These are phyloP conservation scores for Eretmochelys imbricata DNA, from an alignment of 2,113 vertebrate genomes.

Conservation along the genomic window DNA sequence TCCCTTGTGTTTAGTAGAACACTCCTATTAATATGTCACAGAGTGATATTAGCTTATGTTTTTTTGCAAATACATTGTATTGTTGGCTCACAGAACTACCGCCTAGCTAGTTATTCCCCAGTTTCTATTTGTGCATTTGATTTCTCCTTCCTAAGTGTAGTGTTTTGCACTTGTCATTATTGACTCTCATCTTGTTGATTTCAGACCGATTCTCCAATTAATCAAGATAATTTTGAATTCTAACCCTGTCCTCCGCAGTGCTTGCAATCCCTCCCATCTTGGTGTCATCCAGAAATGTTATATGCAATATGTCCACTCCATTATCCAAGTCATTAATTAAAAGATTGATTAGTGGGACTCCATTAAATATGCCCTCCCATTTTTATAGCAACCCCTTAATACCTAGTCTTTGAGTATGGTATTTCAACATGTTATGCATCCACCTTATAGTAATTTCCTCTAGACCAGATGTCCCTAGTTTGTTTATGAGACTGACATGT, in stretches of 20 bases:
- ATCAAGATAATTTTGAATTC: background rate
- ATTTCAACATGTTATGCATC: background rate
- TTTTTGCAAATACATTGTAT: background rate
- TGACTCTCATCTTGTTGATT: background rate
- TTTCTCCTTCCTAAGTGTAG: background rate
- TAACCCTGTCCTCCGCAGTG: background rate
- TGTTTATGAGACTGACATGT: background rate
- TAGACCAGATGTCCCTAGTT: background rate
- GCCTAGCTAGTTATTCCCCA: background rate
- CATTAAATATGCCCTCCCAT: background rate
- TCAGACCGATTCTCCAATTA: background rate
- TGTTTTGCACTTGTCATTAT: background rate
- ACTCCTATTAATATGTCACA: background rate
- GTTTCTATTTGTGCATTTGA: background rate
- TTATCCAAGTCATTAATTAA: background rate
- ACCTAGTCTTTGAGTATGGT: background rate
- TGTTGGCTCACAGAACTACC: background rate
- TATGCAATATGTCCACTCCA: background rate
- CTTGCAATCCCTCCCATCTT: background rate
- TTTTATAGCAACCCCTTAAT: background rate
- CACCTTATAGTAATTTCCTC: background rate
- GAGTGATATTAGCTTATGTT: background rate
- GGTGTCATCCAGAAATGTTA: background rate
- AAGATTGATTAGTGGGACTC: background rate
- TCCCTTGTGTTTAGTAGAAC: background rate